Percentiles rank a stretch among this genome's conserved stretches.
phyloP scores from a whole-genome alignment of 2,113 vertebrate genomes.

The Panurus biarmicus region DNA sequence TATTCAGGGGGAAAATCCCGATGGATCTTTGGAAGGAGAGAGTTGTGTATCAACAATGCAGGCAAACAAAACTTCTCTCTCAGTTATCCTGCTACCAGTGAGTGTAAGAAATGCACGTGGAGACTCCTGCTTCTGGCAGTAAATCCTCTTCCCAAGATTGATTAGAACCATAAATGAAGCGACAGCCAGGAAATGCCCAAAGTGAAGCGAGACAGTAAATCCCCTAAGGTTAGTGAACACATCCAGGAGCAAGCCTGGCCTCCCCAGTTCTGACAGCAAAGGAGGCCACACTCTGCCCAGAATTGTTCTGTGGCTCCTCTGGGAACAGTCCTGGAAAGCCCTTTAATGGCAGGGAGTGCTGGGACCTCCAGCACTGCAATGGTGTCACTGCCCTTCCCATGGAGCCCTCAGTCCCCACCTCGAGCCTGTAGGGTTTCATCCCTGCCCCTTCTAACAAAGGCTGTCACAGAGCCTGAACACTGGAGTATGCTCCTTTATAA shows the following conservation, averaged over 20 bases:
- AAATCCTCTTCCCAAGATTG: constrained; percentile 47
- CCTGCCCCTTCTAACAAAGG: background rate
- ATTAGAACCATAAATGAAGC: constrained; percentile 26
- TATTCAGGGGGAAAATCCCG: background rate
- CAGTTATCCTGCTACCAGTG: background rate
- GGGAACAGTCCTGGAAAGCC: background rate
- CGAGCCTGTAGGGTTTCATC: background rate
- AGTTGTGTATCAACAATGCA: background rate
- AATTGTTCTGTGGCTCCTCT: background rate
- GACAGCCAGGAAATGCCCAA: constrained; percentile 49
- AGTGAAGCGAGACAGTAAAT: constrained; percentile 38
- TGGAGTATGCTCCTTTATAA: background rate
- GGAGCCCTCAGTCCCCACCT: background rate
- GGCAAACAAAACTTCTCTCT: background rate
- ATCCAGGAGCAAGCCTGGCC: background rate
- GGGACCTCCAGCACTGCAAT: background rate
- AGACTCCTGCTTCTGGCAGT: background rate
- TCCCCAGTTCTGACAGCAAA: background rate
- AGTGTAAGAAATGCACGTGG: background rate
- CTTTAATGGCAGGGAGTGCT: background rate
- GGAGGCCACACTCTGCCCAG: background rate
- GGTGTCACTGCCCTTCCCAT: background rate
- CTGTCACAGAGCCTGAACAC: background rate
- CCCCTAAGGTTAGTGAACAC: background rate
- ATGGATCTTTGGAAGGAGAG: background rate